phyloP scores from a whole-genome alignment of 2,113 vertebrate genomes.

The Progne subis region DNA sequence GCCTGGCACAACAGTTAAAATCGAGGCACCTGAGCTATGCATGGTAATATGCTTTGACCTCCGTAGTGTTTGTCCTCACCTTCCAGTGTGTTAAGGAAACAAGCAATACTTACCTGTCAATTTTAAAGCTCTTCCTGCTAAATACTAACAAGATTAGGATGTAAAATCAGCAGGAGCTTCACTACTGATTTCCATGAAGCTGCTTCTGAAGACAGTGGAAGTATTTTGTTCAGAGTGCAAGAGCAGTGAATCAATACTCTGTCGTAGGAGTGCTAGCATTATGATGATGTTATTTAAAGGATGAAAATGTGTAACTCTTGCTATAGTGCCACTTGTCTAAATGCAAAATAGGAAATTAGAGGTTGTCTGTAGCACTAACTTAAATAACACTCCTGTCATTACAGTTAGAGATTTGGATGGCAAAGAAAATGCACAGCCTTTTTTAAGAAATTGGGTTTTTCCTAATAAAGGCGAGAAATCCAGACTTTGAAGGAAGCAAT shows the following conservation, averaged over 20 bases:
- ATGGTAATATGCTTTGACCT: constrained; percentile 52
- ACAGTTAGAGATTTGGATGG: not conserved
- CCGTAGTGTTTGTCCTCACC: not conserved
- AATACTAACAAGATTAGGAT: not conserved
- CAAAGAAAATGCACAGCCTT: not conserved
- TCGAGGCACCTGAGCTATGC: constrained; percentile 76
- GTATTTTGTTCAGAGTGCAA: not conserved
- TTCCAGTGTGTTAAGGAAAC: not conserved
- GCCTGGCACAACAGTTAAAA: constrained; percentile 76
- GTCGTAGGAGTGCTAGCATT: not conserved
- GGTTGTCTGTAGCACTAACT: not conserved
- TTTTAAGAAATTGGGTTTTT: not conserved
- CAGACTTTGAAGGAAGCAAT: not conserved
- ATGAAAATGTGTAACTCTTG: not conserved
- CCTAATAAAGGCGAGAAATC: not conserved
- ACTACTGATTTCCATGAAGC: not conserved
- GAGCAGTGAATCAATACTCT: not conserved
- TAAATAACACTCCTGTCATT: not conserved
- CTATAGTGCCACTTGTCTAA: not conserved
- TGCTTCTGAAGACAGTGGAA: not conserved
- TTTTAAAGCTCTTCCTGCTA: not conserved
- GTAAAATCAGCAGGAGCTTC: not conserved
- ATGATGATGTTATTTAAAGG: not conserved
- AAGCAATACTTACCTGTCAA: not conserved
- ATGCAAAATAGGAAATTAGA: not conserved